phyloP scores from a whole-genome alignment of 2,888 invertebrate genomes.

The Chloromyia formosa region DNA sequence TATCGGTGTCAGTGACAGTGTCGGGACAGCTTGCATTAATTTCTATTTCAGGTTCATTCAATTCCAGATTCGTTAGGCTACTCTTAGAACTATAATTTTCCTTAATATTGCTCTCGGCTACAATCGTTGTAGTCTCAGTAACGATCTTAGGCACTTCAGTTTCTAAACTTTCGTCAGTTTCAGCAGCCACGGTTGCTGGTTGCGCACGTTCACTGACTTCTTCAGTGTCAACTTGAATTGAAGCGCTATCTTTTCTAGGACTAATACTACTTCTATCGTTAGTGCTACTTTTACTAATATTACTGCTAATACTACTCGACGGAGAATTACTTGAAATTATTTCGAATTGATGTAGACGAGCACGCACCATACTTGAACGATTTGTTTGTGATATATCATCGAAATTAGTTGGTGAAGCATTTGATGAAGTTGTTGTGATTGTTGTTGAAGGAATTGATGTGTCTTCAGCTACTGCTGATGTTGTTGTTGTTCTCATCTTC shows the following conservation, averaged over 20 bases:
- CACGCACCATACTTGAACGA: constrained; percentile 56
- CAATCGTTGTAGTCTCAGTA: constrained; percentile 24
- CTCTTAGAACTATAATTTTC: constrained; percentile 43
- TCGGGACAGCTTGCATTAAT: constrained; percentile 37
- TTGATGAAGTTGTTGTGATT: constrained; percentile 29
- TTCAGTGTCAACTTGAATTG: constrained; percentile 19
- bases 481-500: constrained; percentile 53
- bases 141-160: constrained; percentile 47
- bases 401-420: constrained; percentile 32
- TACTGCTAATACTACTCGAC: constrained; percentile 45
- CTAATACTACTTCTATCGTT: constrained; percentile 11
- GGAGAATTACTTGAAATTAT: constrained; percentile 51
- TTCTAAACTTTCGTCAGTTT: constrained; percentile 31
- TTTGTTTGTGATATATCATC: constrained; percentile 48
- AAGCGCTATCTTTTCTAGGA: constrained; percentile 35
- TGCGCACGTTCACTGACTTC: constrained; percentile 36
- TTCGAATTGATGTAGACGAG: constrained; percentile 59
- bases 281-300: constrained; percentile 29
- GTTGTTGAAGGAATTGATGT: constrained; percentile 48
- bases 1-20: too few relatives aligned
- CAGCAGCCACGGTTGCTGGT: neutral
- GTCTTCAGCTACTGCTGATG: constrained; percentile 42
- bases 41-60: constrained; percentile 25
- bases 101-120: constrained; percentile 4
- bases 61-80: constrained; percentile 19